Percentiles rank a stretch among this genome's conserved stretches.
phyloP scores from a whole-genome alignment of 1,140 invertebrate genomes.

The Conopomorpha cramerella region DNA sequence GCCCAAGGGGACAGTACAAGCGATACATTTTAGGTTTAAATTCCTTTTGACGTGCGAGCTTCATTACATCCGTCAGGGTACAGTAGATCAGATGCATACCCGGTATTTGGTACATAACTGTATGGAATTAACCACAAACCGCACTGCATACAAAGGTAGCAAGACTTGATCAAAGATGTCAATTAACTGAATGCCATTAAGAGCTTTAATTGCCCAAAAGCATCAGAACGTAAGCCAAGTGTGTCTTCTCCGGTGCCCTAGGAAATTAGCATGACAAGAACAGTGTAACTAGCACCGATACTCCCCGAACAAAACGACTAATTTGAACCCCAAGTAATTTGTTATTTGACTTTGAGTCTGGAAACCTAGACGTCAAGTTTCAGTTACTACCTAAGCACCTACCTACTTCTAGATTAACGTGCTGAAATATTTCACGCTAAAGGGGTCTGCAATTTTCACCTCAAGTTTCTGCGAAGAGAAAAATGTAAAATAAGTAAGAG shows the following conservation, averaged over 20 bases:
- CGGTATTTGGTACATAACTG: neutral
- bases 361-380: no score
- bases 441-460: neutral
- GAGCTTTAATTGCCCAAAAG: conserved; percentile 10
- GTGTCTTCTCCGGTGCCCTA: neutral
- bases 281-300: conserved; percentile 17
- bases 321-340: conserved; percentile 12
- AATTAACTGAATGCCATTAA: conserved; percentile 19
- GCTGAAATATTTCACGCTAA: no score
- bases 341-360: neutral
- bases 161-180: no score
- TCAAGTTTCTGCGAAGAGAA: neutral
- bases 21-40: no score
- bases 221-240: neutral
- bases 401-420: no score
- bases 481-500: neutral
- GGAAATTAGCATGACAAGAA: conserved; percentile 36
- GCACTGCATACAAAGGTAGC: no score
- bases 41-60: no score
- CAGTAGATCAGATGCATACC: no score
- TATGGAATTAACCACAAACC: no score
- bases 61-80: no score
- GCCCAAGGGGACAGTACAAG: no score
- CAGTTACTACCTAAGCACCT: no score
- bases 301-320: conserved; percentile 17